Percentiles rank a stretch among this genome's conserved stretches.
Conservation (phyloP, 2,113 vertebrate genomes). For the Grallaria varia region DNA sequence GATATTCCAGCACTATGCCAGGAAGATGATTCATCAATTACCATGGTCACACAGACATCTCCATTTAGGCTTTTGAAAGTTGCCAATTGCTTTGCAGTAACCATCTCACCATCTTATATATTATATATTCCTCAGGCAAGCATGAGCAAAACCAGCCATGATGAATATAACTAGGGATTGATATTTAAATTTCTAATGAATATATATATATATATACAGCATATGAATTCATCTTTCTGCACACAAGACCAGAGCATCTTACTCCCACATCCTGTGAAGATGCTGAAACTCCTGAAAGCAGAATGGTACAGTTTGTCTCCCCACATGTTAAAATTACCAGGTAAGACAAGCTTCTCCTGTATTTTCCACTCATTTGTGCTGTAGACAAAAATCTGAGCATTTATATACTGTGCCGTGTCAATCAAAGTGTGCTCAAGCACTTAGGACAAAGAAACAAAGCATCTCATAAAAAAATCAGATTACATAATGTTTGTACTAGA, state of each 20-base stretch:
- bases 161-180: neutral
- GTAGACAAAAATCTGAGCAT: neutral
- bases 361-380: neutral
- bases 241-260: neutral
- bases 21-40: conserved; percentile 34
- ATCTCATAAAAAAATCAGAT: neutral
- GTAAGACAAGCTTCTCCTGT: neutral
- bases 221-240: neutral
- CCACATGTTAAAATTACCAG: neutral
- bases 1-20: conserved; percentile 29
- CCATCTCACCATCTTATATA: neutral
- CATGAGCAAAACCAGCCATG: neutral
- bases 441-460: neutral
- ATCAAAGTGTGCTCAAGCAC: neutral
- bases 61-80: neutral
- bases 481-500: neutral
- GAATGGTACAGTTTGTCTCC: neutral
- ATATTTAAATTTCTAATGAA: neutral
- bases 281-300: neutral
- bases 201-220: neutral
- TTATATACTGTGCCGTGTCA: neutral
- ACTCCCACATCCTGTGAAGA: neutral
- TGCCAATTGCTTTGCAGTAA: neutral
- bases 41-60: neutral
- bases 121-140: neutral